Conservation (phyloP, 2,888 invertebrate species). For the Pilophorus perplexus region DNA sequence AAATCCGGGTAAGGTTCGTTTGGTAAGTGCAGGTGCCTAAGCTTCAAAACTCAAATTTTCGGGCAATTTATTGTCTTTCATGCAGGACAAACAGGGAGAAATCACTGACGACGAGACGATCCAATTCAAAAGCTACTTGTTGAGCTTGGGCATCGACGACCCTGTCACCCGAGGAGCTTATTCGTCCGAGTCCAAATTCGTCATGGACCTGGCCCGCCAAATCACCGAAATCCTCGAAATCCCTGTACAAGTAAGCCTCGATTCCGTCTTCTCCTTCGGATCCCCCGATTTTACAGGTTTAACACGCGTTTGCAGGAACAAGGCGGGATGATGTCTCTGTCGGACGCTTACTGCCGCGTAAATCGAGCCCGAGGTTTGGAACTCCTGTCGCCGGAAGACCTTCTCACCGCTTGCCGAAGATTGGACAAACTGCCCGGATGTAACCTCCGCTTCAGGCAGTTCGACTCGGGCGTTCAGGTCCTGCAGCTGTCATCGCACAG, state of each 20-base stretch:
- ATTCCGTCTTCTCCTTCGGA: neutral
- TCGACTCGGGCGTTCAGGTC: conserved; percentile 95
- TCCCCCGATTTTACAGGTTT: neutral
- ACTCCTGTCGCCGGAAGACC: conserved; percentile 93
- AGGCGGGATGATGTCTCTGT: conserved; percentile 94
- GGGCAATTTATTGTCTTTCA: too few species aligned
- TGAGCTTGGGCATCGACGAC: conserved; percentile 96
- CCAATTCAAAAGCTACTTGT: conserved; percentile 89
- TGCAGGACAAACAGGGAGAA: conserved; percentile 83
- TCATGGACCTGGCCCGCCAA: conserved; percentile 69
- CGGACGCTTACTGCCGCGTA: conserved; percentile 95
- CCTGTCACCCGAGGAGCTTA: conserved; percentile 90
- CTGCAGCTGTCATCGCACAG: conserved; percentile 76
- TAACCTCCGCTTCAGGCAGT: conserved; percentile 74
- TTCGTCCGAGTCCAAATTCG: conserved; percentile 49
- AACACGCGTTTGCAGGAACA: conserved; percentile 61
- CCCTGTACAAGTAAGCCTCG: conserved; percentile 74
- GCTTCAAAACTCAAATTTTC: too few species aligned
- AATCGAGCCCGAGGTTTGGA: conserved; percentile 95
- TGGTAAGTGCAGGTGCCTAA: conserved; percentile 17
- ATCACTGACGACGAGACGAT: conserved; percentile 97
- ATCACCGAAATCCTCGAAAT: conserved; percentile 76
- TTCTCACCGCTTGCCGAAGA: conserved; percentile 81
- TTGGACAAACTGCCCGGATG: conserved; percentile 59
- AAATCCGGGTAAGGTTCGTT: conserved; percentile 77